These are phyloP conservation scores for Papilio glaucus DNA, from an alignment of 1,140 invertebrate species.

Conservation along the genomic window DNA sequence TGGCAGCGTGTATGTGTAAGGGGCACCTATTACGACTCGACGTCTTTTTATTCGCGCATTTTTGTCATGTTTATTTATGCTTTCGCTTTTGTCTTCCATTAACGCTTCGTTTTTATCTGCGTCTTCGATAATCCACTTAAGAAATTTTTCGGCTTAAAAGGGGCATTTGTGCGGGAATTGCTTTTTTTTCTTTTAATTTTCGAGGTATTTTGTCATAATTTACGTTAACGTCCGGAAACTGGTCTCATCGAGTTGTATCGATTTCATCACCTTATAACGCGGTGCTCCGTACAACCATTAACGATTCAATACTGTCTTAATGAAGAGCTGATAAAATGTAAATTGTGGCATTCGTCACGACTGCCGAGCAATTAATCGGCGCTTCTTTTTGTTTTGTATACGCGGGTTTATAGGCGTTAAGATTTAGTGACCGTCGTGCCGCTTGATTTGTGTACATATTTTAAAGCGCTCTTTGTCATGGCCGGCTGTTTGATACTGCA, in stretches of 20 bases:
- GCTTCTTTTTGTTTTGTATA: slow-evolving; percentile 62
- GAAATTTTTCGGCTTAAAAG: slow-evolving; percentile 55
- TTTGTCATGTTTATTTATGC: slow-evolving; percentile 78
- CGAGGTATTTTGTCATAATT: slow-evolving; percentile 59
- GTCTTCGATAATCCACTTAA: slow-evolving; percentile 62
- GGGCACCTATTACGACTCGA: slow-evolving; percentile 64
- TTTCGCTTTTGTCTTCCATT: slow-evolving; percentile 77
- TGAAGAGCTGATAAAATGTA: slow-evolving; percentile 80
- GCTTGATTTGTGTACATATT: slow-evolving; percentile 70
- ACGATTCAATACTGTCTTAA: slow-evolving; percentile 78
- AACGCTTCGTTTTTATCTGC: slow-evolving; percentile 64
- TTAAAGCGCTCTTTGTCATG: slow-evolving; percentile 69
- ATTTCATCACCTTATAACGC: slow-evolving; percentile 74
- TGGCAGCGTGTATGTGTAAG: slow-evolving; percentile 57
- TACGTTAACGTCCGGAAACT: slow-evolving; percentile 59
- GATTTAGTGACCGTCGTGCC: slow-evolving; percentile 67
- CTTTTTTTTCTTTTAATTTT: slow-evolving; percentile 55
- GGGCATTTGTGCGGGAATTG: slow-evolving; percentile 46
- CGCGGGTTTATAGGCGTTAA: slow-evolving; percentile 61
- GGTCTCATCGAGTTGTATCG: slow-evolving; percentile 64
- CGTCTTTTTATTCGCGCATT: slow-evolving; percentile 65
- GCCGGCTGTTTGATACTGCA: slow-evolving; percentile 62
- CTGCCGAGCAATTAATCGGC: slow-evolving; percentile 69
- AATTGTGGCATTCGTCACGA: slow-evolving; percentile 73
- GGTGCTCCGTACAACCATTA: slow-evolving; percentile 68